Base-by-base conservation (phyloP, 1,140 invertebrate genomes). In the Eufriesea mexicana region DNA sequence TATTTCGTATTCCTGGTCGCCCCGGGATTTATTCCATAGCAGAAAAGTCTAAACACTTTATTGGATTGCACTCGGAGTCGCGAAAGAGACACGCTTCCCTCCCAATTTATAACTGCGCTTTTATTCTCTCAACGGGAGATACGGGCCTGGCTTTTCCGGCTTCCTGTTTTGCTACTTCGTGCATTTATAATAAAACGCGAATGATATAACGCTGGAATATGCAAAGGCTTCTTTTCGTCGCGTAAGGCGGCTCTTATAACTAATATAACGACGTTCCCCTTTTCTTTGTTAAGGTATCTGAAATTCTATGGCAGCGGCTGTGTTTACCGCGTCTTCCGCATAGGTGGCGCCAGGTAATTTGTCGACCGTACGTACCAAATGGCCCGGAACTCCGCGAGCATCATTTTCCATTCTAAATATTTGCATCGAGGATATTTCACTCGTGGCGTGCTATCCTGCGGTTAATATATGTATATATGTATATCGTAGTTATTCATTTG, bases 141-240 rank as follows among this genome's bases (percentile, higher is more conserved):
- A 49, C 81, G 51, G 80, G 62, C 67, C 79, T 64, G 62, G 79
- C 88, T 88, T 88, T 90, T 89, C 89, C 89, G 88, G 88, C 73
- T 90, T 89, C 89, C 81, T 84, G 86, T 88, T 89, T 84, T 86
- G 71, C 86, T 79, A 76, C 62, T 88, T 74, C 59, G 72, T 79
- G 77, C 83, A 87, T 89, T 87, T 81, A 81, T 89, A 88, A 83
- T 88, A 84, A 86, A 79, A 67, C 66, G 59, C 71, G 83, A 85
- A 79, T 89, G 86, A 89, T 89, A 91, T 89, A 91, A 87, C 73
- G 77, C 79, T 78, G 71, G 79, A 91, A 90, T 88, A 91, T 91
- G 90, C 90, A 90, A 89, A 90, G 89, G 87, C 84, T 85, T 84
- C 86, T 89, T 90, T 90, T 81, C 89, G 67, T 66, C 12, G 76